Conservation (phyloP, 2,113 vertebrate genomes). For the Stictonetta naevosa region DNA sequence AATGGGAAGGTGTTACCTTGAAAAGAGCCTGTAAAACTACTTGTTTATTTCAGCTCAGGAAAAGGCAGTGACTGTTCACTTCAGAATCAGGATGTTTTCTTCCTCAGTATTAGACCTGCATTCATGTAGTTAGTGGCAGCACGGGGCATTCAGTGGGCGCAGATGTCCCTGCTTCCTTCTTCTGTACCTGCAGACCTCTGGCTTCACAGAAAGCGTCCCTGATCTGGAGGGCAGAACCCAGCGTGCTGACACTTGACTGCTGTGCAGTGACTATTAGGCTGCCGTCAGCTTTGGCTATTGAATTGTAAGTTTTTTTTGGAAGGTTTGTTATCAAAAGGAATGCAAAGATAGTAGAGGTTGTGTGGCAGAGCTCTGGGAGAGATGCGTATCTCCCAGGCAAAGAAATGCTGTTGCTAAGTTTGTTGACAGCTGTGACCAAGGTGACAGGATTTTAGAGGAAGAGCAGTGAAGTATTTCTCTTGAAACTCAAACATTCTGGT, state of each 20-base stretch:
- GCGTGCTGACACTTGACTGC: background rate
- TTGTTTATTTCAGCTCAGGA: background rate
- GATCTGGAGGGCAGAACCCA: background rate
- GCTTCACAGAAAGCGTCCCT: background rate
- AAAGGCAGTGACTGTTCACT: background rate
- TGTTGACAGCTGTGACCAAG: background rate
- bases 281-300: background rate
- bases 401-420: background rate
- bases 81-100: background rate
- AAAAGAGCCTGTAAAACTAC: background rate
- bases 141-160: fast-evolving
- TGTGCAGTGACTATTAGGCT: background rate
- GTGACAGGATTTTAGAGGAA: background rate
- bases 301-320: background rate
- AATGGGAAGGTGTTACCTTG: background rate
- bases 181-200: background rate
- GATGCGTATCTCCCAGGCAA: background rate
- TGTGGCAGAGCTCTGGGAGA: background rate
- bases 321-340: background rate
- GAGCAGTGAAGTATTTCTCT: background rate
- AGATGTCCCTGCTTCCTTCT: background rate
- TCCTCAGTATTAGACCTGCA: background rate
- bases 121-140: background rate
- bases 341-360: background rate
- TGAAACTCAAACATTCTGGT: background rate